Evolutionary conservation across 1,140 invertebrate genomes (phyloP).

Genomic region (Campoletis sonorensis): DNA sequence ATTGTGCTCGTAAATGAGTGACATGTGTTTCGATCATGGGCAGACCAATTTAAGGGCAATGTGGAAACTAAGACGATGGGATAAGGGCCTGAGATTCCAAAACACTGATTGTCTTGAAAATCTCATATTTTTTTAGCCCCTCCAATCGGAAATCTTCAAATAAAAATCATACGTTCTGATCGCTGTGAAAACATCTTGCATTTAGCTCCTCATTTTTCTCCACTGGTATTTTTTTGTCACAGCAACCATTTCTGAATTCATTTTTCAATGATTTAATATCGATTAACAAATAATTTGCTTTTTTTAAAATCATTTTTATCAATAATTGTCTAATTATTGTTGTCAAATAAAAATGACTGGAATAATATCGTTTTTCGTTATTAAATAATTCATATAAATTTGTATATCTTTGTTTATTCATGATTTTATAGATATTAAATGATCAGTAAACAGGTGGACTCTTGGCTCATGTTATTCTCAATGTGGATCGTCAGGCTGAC

Average conservation of each 20-base stretch:
- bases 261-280: too few relatives aligned
- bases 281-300: too few relatives aligned
- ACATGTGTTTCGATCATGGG: not conserved
- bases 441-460: conserved; percentile 20
- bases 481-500: conserved; percentile 46
- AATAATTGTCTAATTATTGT: too few relatives aligned
- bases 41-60: not conserved
- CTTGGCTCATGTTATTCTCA: conserved; percentile 37
- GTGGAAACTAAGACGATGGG: not conserved
- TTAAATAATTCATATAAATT: not conserved
- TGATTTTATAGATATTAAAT: not conserved
- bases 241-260: too few relatives aligned
- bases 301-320: too few relatives aligned
- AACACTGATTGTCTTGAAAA: not conserved
- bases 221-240: too few relatives aligned
- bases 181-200: too few relatives aligned
- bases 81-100: not conserved
- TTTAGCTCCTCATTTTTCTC: too few relatives aligned
- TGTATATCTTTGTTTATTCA: not conserved
- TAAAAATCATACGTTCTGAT: too few relatives aligned
- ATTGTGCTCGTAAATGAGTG: not conserved
- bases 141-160: not conserved
- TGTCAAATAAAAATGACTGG: too few relatives aligned
- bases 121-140: not conserved
- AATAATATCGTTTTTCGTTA: not conserved